Evolutionary conservation across 2,888 invertebrate genomes (phyloP), one percentile per base, ranked within the genome.

Genomic region (Drosophila phalerata): DNA sequence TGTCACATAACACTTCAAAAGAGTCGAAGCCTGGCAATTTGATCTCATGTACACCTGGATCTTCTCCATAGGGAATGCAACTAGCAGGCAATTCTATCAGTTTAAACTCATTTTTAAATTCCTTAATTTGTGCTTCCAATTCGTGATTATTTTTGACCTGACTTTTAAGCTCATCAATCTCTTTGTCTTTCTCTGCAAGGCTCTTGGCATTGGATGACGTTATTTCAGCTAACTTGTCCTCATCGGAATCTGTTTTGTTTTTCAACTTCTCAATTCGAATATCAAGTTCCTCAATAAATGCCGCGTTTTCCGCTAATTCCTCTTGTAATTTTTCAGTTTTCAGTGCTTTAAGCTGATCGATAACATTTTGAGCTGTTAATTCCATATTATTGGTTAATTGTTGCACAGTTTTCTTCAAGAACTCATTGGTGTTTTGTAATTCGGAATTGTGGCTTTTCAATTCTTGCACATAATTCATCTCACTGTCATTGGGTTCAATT

Each of bases 1-100:
- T n/a, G 5, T 55, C 55, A 5, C 42, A 30, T 5, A 55, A 25
- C 5, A 30, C 55, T 6, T 55, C n/a, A 5, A 55, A 42, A 11
- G 55, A 5, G 5, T n/a, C 30, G 19, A 22, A 0, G 2, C 5
- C 0, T 2, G 22, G 13, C 9, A 13, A 6, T 19, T 37, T 32
- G 30, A 19, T 51, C 32, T 4, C 1, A 19, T 34, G 51, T n/a
- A n/a, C 1, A 11, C 51, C 45, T 1, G 25, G n/a, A 22, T 45
- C 6, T 3, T 25, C 19, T 8, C 25, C 45, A n/a, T 8, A 28
- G n/a, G 34, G 34, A 22, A 51, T 51, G n/a, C 34, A 51, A n/a
- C 34, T 30, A 15, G 37, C 37, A 0, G n/a, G 1, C 6, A 37
- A 37, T 37, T 37, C 37, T 6, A 37, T 2, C 2, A n/a, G 37